Evolutionary conservation across 2,888 invertebrate species (phyloP).

Genomic region (Lysandra coridon): DNA sequence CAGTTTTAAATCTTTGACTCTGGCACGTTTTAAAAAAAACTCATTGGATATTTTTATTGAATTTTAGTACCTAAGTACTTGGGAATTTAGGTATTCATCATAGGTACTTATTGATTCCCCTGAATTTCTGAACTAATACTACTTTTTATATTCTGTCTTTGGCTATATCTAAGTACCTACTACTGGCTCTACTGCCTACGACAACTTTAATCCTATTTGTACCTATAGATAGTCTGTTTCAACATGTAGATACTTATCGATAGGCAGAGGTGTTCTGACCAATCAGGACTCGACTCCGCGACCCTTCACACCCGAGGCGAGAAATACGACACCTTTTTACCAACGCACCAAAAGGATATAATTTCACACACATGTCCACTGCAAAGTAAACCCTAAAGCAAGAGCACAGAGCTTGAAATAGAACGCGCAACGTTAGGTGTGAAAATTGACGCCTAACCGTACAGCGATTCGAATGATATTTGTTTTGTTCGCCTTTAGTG

Average conservation of each 20-base stretch:
- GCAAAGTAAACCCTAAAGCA: slow-evolving; percentile 35
- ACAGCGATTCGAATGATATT: slow-evolving; percentile 43
- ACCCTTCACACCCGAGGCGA: slow-evolving; percentile 78
- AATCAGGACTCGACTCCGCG: slow-evolving; percentile 58
- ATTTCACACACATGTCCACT: slow-evolving; percentile 36
- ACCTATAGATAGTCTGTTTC: background rate
- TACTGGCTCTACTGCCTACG: background rate
- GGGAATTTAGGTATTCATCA: too few relatives aligned
- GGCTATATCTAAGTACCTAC: too few relatives aligned
- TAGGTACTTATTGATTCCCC: too few relatives aligned
- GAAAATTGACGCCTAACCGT: slow-evolving; percentile 74
- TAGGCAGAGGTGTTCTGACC: slow-evolving; percentile 48
- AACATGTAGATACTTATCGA: slow-evolving; percentile 21
- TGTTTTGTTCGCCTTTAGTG: slow-evolving; percentile 45
- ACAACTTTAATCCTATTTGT: background rate
- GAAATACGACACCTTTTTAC: slow-evolving; percentile 72
- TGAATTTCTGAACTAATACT: too few relatives aligned
- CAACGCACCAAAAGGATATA: slow-evolving; percentile 48
- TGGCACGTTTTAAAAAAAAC: too few relatives aligned
- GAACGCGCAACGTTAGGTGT: slow-evolving; percentile 56
- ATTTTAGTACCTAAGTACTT: too few relatives aligned
- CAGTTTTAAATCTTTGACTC: too few relatives aligned
- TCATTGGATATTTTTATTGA: too few relatives aligned
- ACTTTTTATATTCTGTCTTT: too few relatives aligned
- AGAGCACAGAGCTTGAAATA: slow-evolving; percentile 42